Evolutionary conservation across 2,888 invertebrate genomes (phyloP).

Genomic region (Drosophila atripex): DNA sequence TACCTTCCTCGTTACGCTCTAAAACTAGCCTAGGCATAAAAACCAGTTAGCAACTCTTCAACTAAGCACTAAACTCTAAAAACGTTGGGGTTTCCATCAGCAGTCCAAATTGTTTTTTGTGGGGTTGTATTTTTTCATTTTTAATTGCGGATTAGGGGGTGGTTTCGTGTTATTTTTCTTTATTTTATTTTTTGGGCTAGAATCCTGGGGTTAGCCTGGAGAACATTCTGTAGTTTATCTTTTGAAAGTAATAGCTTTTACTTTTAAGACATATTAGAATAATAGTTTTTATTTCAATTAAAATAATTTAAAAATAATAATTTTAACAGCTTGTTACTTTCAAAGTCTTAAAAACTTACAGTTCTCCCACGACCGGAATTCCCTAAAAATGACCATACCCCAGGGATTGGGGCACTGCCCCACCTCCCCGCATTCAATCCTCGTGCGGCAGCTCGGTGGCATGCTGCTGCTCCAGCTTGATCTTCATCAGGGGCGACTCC

Average conservation of each 20-base stretch:
- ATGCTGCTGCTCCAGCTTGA: constrained; percentile 82
- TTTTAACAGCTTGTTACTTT: not conserved
- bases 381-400: constrained; percentile 17
- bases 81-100: constrained; percentile 82
- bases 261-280: not conserved
- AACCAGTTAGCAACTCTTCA: constrained; percentile 67
- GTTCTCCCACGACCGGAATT: not conserved
- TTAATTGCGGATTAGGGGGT: constrained; percentile 2
- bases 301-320: not conserved
- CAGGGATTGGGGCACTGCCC: not conserved
- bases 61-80: constrained; percentile 56
- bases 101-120: constrained; percentile 69
- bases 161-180: not conserved
- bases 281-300: not conserved
- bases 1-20: constrained; percentile 41
- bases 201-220: not conserved
- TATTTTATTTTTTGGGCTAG: not conserved
- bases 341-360: not conserved
- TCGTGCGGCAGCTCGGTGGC: constrained; percentile 81
- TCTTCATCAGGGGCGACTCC: constrained; percentile 81
- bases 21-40: constrained; percentile 59
- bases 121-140: constrained; percentile 6
- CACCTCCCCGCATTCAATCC: constrained; percentile 70
- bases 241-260: not conserved
- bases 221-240: not conserved